Base-by-base conservation (phyloP, 2,113 vertebrate genomes). In the Tenrec ecaudatus region DNA sequence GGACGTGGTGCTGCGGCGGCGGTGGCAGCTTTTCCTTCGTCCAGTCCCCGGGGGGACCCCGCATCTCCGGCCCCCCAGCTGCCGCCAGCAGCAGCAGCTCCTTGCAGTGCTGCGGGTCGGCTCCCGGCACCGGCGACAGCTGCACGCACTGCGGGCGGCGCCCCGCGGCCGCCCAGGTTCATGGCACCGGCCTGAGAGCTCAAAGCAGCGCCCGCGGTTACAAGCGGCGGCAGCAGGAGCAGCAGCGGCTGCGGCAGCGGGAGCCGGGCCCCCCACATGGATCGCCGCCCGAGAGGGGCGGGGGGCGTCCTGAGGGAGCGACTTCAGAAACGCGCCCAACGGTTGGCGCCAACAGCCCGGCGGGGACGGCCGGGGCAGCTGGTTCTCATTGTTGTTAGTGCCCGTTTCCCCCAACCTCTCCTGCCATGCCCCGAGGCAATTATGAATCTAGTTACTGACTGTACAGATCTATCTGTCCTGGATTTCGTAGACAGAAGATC, bases 61-160 rank as follows among this genome's bases (percentile, higher is more conserved):
- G 64, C n/a, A 5, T 94, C 23, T 80, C 82, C 0, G 57, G 57
- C 29, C 20, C 93, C 80, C 66, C 47, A 4, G 62, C 64, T 12
- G 40, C 71, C 43, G 91, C 68, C 93, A 97, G 95, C 36, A 99
- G 97, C 88, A 99, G 97, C 96, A 99, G 53, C 85, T 99, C 99
- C 96, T 99, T 99, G 3, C 96, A 71, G 47, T 98, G 97, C 84
- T 95, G 94, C 71, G 98, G 96, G 19, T 98, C 98, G 58, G 66
- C 95, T 20, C 99, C 99, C 0, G 98, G 97, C 38, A 99, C 99
- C 0, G 97, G 90, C 0, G 95, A 71, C 95, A 99, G 97, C 73
- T 95, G 98, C 93, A 98, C 96, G 91, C 96, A 98, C 64, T 71
- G 97, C 33, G 22, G 91, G 53, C 62, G 93, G 81, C 58, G 76